Base-by-base conservation (phyloP, 2,113 vertebrate genomes). In the Furnarius figulus region DNA sequence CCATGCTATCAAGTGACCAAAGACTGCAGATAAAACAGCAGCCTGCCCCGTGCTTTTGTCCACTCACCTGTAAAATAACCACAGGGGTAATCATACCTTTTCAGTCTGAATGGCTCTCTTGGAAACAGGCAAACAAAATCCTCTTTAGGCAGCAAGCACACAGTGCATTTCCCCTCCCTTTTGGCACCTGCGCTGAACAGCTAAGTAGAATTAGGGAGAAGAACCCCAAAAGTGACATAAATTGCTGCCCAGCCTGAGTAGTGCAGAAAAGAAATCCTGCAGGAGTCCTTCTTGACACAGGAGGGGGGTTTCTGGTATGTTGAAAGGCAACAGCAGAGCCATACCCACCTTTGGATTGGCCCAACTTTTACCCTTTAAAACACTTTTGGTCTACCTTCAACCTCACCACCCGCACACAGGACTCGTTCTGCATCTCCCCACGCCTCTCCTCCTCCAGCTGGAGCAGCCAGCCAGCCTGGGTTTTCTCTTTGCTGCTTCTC, bases 381-480 rank as follows among this genome's bases (percentile, higher is more conserved):
- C 4, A 5, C 16, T 66, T 82, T 39, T 66, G 23, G 31, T 77
- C 9, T 40, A 6, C 31, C 14, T 56, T 16, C 47, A 14, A 31
- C 16, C 27, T 46, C 52, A 7, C 8, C 23, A 9, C 20, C 53
- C 11, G 27, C 3, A 3, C 25, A 7, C 8, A 8, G 14, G 2
- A 23, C 55, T 23, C 0, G 0, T 27, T 31, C n/a, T 50, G 56
- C 5, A 2, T 50, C 28, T 27, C 14, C 33, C 47, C 4, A 18
- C 27, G 37, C 7, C n/a, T 67, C 44, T 70, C 19, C n/a, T 56
- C 14, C 17, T 66, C 35, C 55, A 44, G 2, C 21, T 52, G 4
- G 3, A 35, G 44, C 33, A 77, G 14, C 12, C 33, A 77, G 14
- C 12, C 50, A 58, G 20, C 14, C 61, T 25, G 8, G 5, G 2